Evolutionary conservation across 2,797 vertebrate genomes (phyloP), one percentile per base, ranked within the genome.

Genomic region (Oophaga sylvatica): DNA sequence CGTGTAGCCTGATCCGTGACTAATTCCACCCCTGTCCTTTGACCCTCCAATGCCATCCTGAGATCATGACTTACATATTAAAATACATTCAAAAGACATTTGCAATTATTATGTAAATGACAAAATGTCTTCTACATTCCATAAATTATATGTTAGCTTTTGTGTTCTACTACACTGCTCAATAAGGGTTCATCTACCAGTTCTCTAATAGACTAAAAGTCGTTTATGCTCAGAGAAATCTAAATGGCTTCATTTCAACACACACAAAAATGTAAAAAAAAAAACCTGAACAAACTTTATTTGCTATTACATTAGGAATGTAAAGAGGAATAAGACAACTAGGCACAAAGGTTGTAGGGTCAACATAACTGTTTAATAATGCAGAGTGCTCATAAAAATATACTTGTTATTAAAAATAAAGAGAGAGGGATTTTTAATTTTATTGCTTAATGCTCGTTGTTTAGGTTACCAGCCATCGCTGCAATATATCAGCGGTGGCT

Each of bases 31-130:
- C 78, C 68, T 85, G 79, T 85, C 83, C 87, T 89, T 79, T 89
- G 87, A 89, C 87, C 84, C 73, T 70, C 80, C 79, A 67, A 86
- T 86, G 88, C 88, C 84, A 86, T 82, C 84, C 80, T n/a, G 19
- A 83, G 84, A 89, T 89, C 88, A 86, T 89, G 88, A 89, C 88
- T 89, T 77, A 89, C 84, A 89, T 89, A 86, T 86, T 89, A 86
- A 89, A 76, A 86, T 89, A 68, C 75, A 86, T 88, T 83, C 78
- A 81, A 86, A 82, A 71, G 88, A 57, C 88, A 89, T 86, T 82
- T 86, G 88, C 80, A 89, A 83, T 89, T 86, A 86, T 89, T 89
- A 89, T 89, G 88, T 41, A 89, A 89, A 86, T 89, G 5, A 65
- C 56, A 84, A 70, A 89, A 89, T 60, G 84, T 81, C 84, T 86